Evolutionary conservation across 2,113 vertebrate species (phyloP).

Genomic region (Hylia prasina): DNA sequence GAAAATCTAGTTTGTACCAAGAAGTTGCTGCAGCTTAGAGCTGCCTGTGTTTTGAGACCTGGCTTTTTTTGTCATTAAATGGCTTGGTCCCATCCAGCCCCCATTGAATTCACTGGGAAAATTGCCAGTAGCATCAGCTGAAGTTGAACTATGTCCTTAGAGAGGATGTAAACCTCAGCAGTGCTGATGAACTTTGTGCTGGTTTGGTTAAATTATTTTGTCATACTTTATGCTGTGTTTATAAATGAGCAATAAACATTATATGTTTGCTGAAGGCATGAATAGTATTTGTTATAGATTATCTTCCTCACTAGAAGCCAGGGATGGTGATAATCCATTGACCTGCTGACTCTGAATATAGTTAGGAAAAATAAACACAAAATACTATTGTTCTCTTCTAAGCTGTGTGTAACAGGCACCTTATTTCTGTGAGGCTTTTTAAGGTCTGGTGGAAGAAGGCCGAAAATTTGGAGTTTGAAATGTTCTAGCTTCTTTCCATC

Average conservation of each 20-base stretch:
- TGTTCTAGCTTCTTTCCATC: not conserved
- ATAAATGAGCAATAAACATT: slow-evolving; percentile 7
- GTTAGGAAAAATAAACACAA: not conserved
- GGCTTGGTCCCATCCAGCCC: not conserved
- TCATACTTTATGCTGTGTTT: not conserved
- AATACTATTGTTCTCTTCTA: not conserved
- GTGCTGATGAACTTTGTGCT: slow-evolving; percentile 17
- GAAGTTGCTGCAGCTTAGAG: not conserved
- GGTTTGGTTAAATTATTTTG: slow-evolving; percentile 27
- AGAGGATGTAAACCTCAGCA: slow-evolving; percentile 10
- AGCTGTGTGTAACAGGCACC: not conserved
- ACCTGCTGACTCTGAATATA: not conserved
- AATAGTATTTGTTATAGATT: not conserved
- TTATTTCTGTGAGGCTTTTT: not conserved
- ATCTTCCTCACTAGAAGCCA: not conserved
- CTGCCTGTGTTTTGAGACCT: not conserved
- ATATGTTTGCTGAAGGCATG: not conserved
- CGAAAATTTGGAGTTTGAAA: not conserved
- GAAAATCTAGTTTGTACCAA: not conserved
- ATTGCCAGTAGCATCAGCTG: not conserved
- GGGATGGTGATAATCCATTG: not conserved
- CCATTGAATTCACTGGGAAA: slow-evolving; percentile 9
- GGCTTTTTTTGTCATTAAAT: not conserved
- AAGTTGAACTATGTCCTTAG: not conserved
- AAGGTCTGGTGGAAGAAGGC: not conserved